phyloP scores from a whole-genome alignment of 2,797 vertebrate species.

The Paguma larvata region DNA sequence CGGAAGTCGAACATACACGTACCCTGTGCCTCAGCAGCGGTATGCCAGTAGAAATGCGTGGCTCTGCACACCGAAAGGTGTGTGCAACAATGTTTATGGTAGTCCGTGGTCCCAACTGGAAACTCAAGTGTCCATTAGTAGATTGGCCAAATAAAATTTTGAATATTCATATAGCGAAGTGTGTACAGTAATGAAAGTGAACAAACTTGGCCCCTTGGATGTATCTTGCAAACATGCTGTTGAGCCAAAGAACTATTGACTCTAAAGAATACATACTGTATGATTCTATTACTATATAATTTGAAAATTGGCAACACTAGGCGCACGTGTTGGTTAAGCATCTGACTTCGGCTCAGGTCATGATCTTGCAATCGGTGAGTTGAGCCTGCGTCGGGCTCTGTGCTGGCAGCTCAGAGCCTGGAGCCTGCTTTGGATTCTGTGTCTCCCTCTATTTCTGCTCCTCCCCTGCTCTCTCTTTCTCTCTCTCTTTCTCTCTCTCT shows the following conservation, averaged over 20 bases:
- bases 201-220: background rate
- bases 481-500: no score
- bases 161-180: background rate
- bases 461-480: no score
- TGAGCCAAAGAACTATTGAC: background rate
- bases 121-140: background rate
- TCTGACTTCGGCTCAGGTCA: no score
- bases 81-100: background rate
- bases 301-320: background rate
- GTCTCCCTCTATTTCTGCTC: no score
- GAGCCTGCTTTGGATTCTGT: no score
- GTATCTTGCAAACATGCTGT: background rate
- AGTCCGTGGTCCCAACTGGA: background rate
- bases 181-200: background rate
- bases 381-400: no score
- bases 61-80: background rate
- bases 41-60: background rate
- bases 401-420: no score
- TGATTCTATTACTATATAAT: background rate
- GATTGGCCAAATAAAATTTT: background rate
- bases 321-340: no score
- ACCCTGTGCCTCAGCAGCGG: background rate
- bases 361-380: no score
- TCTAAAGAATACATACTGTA: background rate
- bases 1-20: background rate